A percentile compares a stretch with the other conserved stretches of the same genome.
These are phyloP conservation scores for Cyrtodaria siliqua DNA, from an alignment of 2,888 invertebrate genomes.

Conservation along the genomic window DNA sequence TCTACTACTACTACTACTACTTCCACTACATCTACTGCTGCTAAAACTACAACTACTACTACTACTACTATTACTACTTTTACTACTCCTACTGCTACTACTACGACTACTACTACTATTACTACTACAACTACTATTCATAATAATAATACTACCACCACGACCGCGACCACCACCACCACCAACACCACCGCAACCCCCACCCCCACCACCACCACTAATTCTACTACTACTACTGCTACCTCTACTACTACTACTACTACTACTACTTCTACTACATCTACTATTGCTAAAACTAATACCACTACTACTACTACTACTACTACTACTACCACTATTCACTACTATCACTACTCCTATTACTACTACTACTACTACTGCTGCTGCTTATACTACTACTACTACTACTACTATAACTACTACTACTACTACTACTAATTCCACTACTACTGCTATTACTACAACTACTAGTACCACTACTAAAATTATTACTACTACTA, in stretches of 20 bases:
- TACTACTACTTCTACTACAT: slow-evolving; percentile 14
- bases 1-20: slow-evolving; percentile 21
- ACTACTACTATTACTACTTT: slow-evolving; percentile 18
- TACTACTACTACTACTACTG: no score
- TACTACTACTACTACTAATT: no score
- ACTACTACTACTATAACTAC: no score
- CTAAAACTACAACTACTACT: slow-evolving; percentile 12
- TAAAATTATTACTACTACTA: neutral
- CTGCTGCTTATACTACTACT: no score
- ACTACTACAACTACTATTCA: slow-evolving; percentile 15
- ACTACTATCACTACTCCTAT: no score
- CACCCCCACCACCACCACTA: slow-evolving; percentile 11
- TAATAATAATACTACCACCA: slow-evolving; percentile 13
- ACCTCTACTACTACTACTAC: slow-evolving; percentile 10
- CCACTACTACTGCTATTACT: no score
- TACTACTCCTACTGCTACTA: slow-evolving; percentile 11
- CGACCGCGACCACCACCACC: slow-evolving; percentile 9
- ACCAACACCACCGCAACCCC: slow-evolving; percentile 11
- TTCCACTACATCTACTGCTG: slow-evolving; percentile 8
- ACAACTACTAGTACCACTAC: no score
- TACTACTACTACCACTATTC: slow-evolving; percentile 9
- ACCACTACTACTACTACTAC: slow-evolving; percentile 18
- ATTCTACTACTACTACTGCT: slow-evolving; percentile 13
- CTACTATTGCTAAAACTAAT: slow-evolving; percentile 15
- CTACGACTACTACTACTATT: slow-evolving; percentile 14